A percentile compares a stretch with the other conserved stretches of the same genome.
Evolutionary conservation across 1,140 invertebrate species (phyloP).

Genomic region (Nebria ingens): DNA sequence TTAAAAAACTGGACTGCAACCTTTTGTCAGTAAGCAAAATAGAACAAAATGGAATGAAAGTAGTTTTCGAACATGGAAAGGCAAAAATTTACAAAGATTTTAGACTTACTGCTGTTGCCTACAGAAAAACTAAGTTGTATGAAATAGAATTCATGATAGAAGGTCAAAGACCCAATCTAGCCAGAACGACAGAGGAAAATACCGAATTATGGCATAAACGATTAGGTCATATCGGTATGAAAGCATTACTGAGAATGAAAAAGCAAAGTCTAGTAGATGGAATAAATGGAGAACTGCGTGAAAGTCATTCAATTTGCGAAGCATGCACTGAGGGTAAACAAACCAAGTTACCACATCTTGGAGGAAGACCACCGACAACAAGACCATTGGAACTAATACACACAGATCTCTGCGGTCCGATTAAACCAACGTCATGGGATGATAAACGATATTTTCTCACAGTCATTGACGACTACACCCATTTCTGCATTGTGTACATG

Average conservation of each 20-base stretch:
- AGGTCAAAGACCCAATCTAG: too few species aligned
- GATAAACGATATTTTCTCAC: slow-evolving; percentile 30
- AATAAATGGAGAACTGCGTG: too few species aligned
- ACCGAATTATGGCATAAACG: not conserved
- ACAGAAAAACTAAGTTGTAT: too few species aligned
- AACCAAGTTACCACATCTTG: slow-evolving; percentile 12
- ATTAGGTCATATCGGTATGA: not conserved
- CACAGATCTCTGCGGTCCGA: slow-evolving; percentile 31
- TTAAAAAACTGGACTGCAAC: too few species aligned
- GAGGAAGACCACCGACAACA: slow-evolving; percentile 10
- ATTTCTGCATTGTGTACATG: slow-evolving; percentile 28
- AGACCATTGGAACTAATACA: slow-evolving; percentile 27
- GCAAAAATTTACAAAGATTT: too few species aligned
- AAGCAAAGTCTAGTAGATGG: not conserved
- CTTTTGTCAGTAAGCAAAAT: too few species aligned
- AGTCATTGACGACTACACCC: slow-evolving; percentile 32
- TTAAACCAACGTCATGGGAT: slow-evolving; percentile 25
- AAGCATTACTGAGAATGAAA: not conserved
- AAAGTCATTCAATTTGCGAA: too few species aligned
- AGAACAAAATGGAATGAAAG: too few species aligned
- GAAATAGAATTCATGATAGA: too few species aligned
- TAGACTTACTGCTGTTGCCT: too few species aligned
- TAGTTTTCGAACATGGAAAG: too few species aligned
- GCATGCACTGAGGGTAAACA: slow-evolving; percentile 20
- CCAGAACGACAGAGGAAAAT: too few species aligned